phyloP scores from a whole-genome alignment of 1,140 invertebrate species.

The Brachionus asplanchnoidis region DNA sequence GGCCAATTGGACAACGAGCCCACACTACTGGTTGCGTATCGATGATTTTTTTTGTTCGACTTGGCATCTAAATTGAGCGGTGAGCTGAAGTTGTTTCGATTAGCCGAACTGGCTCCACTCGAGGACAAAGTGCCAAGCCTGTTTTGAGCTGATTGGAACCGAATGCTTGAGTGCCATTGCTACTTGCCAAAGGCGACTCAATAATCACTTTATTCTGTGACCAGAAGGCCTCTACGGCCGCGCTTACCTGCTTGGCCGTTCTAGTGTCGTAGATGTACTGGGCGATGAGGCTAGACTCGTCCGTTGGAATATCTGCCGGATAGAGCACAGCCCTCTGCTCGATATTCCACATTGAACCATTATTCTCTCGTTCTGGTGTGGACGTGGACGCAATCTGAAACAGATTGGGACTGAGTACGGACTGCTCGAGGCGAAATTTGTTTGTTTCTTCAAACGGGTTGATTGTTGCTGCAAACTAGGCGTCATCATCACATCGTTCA shows the following conservation, averaged over 20 bases:
- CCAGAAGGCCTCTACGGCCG: conserved; percentile 37
- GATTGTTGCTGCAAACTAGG: background rate
- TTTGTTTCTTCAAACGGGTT: conserved; percentile 39
- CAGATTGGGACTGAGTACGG: conserved; percentile 29
- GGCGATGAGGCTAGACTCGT: conserved; percentile 15
- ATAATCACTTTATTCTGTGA: conserved; percentile 38
- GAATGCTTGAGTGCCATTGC: background rate
- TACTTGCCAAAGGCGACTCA: conserved; percentile 17
- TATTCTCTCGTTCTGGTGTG: conserved; percentile 4
- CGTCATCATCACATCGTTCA: conserved; percentile 20
- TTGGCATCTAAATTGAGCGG: background rate
- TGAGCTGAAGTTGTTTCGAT: background rate
- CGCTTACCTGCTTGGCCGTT: conserved; percentile 13
- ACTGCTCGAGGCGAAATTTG: conserved; percentile 35
- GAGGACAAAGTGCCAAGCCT: background rate
- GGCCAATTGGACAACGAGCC: background rate
- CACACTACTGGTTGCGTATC: background rate
- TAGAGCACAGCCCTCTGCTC: conserved; percentile 37
- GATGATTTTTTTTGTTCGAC: background rate
- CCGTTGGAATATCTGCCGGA: conserved; percentile 35
- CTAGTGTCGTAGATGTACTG: conserved; percentile 14
- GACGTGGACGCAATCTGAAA: conserved; percentile 33
- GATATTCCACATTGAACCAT: conserved; percentile 9
- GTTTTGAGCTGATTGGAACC: background rate
- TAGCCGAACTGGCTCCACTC: background rate